These are phyloP conservation scores for Centruroides vittatus DNA, from an alignment of 1,140 invertebrate species.

Conservation along the genomic window DNA sequence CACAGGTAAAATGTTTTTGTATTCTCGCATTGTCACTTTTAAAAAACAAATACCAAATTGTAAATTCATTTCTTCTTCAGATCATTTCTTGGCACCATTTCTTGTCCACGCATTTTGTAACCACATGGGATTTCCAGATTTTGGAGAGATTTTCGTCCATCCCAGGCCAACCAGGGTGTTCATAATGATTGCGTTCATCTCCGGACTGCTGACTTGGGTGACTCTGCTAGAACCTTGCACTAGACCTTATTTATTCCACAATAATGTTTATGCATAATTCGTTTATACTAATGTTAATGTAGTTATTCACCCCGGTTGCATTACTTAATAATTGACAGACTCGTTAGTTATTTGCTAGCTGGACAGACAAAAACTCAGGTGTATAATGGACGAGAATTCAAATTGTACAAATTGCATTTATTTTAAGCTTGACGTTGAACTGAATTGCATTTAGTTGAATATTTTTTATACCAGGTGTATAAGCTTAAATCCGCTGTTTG, in stretches of 20 bases:
- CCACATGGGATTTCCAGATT: conserved; percentile 87
- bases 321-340: too few species aligned
- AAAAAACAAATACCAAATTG: neutral
- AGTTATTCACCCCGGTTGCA: too few species aligned
- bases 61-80: conserved; percentile 34
- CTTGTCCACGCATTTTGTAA: conserved; percentile 87
- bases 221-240: conserved; percentile 61
- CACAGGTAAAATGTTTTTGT: conserved; percentile 30
- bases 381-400: too few species aligned
- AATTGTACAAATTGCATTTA: too few species aligned
- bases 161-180: conserved; percentile 44
- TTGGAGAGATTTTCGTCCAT: conserved; percentile 56
- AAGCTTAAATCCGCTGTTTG: too few species aligned
- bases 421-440: too few species aligned
- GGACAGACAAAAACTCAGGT: too few species aligned
- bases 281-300: too few species aligned
- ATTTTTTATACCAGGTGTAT: too few species aligned
- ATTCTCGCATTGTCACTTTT: neutral
- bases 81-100: conserved; percentile 75
- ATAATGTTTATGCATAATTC: conserved; percentile 26
- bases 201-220: conserved; percentile 63
- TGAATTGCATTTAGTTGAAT: too few species aligned
- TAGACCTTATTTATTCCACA: conserved; percentile 55
- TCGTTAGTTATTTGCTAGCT: too few species aligned
- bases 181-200: conserved; percentile 48